These are phyloP conservation scores for Mola mola DNA, from an alignment of 2,113 vertebrate species.

Conservation along the genomic window DNA sequence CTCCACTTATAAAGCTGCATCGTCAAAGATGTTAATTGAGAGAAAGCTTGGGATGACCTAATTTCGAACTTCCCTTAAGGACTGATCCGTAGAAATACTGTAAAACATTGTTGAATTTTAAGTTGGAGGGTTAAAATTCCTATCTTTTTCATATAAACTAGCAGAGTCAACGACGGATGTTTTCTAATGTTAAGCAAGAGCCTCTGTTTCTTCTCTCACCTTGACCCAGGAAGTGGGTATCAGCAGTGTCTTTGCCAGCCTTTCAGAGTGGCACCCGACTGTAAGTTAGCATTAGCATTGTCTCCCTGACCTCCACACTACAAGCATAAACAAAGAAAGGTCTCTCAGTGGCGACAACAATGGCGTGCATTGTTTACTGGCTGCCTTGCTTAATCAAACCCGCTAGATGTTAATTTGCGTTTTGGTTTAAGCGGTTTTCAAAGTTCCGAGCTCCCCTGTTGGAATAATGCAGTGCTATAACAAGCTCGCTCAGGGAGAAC, in stretches of 20 bases:
- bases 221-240: background rate
- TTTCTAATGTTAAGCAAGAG: no score
- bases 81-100: background rate
- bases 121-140: no score
- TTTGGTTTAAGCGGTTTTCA: slow-evolving; percentile 88
- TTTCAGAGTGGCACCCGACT: slow-evolving; percentile 23
- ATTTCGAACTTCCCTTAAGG: slow-evolving; percentile 14
- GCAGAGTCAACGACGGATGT: no score
- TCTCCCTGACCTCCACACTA: slow-evolving; percentile 58
- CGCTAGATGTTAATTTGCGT: slow-evolving; percentile 84
- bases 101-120: background rate
- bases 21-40: slow-evolving; percentile 13
- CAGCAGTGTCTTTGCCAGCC: background rate
- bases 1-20: slow-evolving; percentile 27
- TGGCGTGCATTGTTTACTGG: slow-evolving; percentile 75
- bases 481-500: slow-evolving; percentile 66
- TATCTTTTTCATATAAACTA: no score
- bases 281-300: slow-evolving; percentile 45
- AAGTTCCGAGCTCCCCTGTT: slow-evolving; percentile 81
- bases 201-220: slow-evolving; percentile 1
- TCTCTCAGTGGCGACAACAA: slow-evolving; percentile 71
- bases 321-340: slow-evolving; percentile 64
- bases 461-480: slow-evolving; percentile 64
- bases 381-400: slow-evolving; percentile 73
- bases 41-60: slow-evolving; percentile 32